Percentiles rank a stretch among this genome's conserved stretches.
Evolutionary conservation across 1,140 invertebrate species (phyloP).

Genomic region (Heliothis virescens): DNA sequence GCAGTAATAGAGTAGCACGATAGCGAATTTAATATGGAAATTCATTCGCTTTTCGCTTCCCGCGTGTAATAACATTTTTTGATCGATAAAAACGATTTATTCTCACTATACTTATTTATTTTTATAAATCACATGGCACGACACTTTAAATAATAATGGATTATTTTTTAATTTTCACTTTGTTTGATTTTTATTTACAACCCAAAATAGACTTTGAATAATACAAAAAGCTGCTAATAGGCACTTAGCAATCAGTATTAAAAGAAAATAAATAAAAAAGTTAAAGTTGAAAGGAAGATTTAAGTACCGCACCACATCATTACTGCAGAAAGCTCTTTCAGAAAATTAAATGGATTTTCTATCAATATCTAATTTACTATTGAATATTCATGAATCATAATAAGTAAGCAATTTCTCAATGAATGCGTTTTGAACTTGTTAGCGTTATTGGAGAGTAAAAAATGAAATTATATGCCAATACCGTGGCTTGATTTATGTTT

Average conservation of each 20-base stretch:
- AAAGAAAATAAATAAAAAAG: background rate
- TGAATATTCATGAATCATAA: constrained; percentile 47
- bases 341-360: constrained; percentile 37
- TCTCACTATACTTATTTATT: constrained; percentile 16
- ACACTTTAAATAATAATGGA: background rate
- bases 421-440: constrained; percentile 31
- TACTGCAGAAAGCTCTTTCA: constrained; percentile 24
- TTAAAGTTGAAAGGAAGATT: background rate
- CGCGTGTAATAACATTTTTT: constrained; percentile 71
- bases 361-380: constrained; percentile 44
- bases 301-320: constrained; percentile 19
- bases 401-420: constrained; percentile 39
- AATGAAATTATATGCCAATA: constrained; percentile 37
- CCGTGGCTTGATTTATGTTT: constrained; percentile 30
- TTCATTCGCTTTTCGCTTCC: constrained; percentile 75
- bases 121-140: background rate
- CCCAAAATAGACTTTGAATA: background rate
- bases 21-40: constrained; percentile 75
- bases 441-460: constrained; percentile 27
- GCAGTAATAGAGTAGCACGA: constrained; percentile 72
- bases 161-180: background rate
- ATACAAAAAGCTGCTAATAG: background rate
- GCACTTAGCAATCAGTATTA: constrained; percentile 6
- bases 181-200: background rate
- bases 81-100: constrained; percentile 29